Evolutionary conservation across 2,113 vertebrate genomes (phyloP), one percentile per base, ranked within the genome.

Genomic region (Hymenochirus boettgeri): DNA sequence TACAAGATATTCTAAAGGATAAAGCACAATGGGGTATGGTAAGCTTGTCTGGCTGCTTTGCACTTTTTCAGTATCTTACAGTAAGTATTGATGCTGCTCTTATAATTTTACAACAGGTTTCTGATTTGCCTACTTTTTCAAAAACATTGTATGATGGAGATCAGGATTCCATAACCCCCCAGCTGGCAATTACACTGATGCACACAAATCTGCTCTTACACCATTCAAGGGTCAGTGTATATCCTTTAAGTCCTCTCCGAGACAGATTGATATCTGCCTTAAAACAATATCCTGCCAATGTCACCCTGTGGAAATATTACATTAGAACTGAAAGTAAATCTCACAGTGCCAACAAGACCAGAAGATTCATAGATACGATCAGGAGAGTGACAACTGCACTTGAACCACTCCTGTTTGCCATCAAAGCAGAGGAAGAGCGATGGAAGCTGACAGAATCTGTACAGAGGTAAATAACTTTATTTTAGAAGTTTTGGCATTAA

Each of bases 41-140:
- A 7, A 88, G 80, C 19, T 59, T 96, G 67, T 80, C 83, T 12
- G 89, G 84, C 26, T 97, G 94, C 74, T 94, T 87, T 0, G 82
- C 90, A n/a, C 85, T 98, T 48, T 96, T 98, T 74, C 96, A 99
- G 80, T 96, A 99, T 73, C 72, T 98, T 60, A 98, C 96, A 0
- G 51, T 88, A 35, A 90, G 93, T 13, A 76, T 97, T 2, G 83
- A 93, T 17, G 91, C 91, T 7, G 88, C 93, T 0, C 70, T 80
- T 4, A 23, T 22, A 1, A 70, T 97, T 57, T 94, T 86, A 33
- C 70, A 53, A 18, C 85, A 88, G 58, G 83, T 88, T 9, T 79
- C 66, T 5, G 85, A 82, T 27, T 59, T 64, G 13, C 22, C 19
- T 7, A 5, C 23, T 1, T 18, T 31, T 47, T 24, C 46, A 59